Base-by-base conservation (phyloP, 2,888 invertebrate species). In the Stomorhina lunata region DNA sequence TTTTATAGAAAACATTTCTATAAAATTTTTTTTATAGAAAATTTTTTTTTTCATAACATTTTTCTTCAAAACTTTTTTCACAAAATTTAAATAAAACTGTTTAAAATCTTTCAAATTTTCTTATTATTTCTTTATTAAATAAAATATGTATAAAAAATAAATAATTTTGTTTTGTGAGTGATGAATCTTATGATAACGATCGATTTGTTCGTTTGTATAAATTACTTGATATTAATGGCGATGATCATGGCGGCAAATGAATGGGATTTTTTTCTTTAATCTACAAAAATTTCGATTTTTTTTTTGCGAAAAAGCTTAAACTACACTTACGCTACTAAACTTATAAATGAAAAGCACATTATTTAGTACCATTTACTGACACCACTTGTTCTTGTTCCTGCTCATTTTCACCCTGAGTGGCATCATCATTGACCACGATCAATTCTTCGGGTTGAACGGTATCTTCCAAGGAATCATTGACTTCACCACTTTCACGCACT, bases 381-480 rank as follows among this genome's bases (percentile, higher is more conserved):
- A 1, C 7, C 1, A 34, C 10, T 34, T 34, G 29, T 32, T 55
- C 17, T 2, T 43, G 22, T 4, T 40, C 61, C 4, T 40, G 25
- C 2, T 43, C 27, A 17, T 12, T 63, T 2, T 63, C 61, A 1
- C 27, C 43, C 20, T 27, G 27, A 2, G 61, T 15, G 32, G 68
- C 84, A 83, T 90, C 89, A 63, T 90, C 90, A 37, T 90, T 89
- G 83, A 90, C 89, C 55, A 89, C 86, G 69, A 90, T 90, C n/a
- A 89, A 81, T 63, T 89, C 89, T 2, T 88, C 88, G 37, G 88
- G 88, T 50, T 88, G 87, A 2, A 83, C 84, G 1, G 84, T 83
- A 20, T 89, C 88, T 83, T 90, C 90, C 37, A 89, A 87, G 29
- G 89, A 89, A 12, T 89, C 89, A 4, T 87, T 87, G 12, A 48